Evolutionary conservation across 2,888 invertebrate species (phyloP).

Genomic region (Muscina levida): DNA sequence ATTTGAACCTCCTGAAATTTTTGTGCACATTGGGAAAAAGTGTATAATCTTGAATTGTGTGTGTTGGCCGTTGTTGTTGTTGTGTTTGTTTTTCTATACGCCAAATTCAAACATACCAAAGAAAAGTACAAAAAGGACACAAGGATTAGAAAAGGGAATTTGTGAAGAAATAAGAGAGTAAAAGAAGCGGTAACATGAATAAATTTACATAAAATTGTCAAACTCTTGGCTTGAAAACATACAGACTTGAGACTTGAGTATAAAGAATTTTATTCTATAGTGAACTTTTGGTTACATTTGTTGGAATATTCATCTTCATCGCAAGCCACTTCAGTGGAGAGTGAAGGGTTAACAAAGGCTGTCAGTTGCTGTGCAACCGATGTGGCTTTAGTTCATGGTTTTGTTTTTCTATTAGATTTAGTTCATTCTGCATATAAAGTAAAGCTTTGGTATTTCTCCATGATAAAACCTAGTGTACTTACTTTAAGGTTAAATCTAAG

Average conservation of each 20-base stretch:
- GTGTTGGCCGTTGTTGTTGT: conserved; percentile 41
- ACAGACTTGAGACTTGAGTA: conserved; percentile 12
- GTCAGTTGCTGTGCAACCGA: too few species aligned
- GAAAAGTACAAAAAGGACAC: too few species aligned
- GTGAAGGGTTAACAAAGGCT: too few species aligned
- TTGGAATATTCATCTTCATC: not conserved
- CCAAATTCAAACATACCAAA: too few species aligned
- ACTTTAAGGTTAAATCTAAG: too few species aligned
- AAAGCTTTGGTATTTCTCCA: too few species aligned
- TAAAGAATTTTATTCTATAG: conserved; percentile 40
- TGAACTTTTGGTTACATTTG: conserved; percentile 25
- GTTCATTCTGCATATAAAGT: too few species aligned
- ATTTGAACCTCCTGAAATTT: conserved; percentile 45
- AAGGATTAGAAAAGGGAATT: too few species aligned
- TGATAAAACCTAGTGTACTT: too few species aligned
- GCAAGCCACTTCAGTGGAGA: not conserved
- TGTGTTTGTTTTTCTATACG: not conserved
- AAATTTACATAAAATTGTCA: conserved; percentile 65
- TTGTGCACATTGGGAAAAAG: conserved; percentile 2
- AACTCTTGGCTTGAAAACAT: conserved; percentile 47
- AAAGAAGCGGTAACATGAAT: conserved; percentile 54
- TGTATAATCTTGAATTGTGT: conserved; percentile 57
- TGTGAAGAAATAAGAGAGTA: not conserved
- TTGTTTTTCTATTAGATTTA: too few species aligned
- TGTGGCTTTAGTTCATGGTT: too few species aligned